These are phyloP conservation scores for Cherax destructor DNA, from an alignment of 1,140 invertebrate species.

Conservation along the genomic window DNA sequence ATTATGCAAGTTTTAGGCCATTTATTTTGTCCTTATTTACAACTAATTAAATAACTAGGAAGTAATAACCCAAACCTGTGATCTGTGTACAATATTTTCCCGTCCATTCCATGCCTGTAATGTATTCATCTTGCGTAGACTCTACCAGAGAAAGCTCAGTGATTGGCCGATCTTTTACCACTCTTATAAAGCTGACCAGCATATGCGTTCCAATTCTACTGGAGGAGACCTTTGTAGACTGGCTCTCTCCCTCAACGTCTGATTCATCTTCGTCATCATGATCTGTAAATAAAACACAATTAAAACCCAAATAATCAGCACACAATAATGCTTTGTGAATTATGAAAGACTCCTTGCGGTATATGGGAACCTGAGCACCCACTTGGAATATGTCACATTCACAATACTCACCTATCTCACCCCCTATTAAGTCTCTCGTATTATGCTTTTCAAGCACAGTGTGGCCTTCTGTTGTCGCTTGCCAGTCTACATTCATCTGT, in stretches of 20 bases:
- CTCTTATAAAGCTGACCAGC: constrained; percentile 82
- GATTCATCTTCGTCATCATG: constrained; percentile 33
- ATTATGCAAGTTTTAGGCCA: not conserved
- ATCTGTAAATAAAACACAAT: not conserved
- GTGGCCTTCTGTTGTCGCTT: too few relatives aligned
- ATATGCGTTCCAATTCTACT: constrained; percentile 76
- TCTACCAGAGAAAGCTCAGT: constrained; percentile 83
- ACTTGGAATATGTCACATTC: too few relatives aligned
- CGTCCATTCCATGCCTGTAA: constrained; percentile 89
- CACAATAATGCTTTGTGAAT: too few relatives aligned
- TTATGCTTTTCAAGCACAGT: too few relatives aligned
- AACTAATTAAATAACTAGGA: not conserved
- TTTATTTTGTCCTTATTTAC: not conserved
- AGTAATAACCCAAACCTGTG: constrained; percentile 76
- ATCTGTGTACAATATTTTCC: constrained; percentile 88
- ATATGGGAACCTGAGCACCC: too few relatives aligned
- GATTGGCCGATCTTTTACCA: constrained; percentile 82
- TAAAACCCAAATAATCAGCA: too few relatives aligned
- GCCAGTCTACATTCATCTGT: too few relatives aligned
- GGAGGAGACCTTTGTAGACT: not conserved
- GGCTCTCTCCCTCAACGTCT: constrained; percentile 33
- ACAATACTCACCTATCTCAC: too few relatives aligned
- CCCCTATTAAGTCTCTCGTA: too few relatives aligned
- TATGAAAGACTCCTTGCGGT: too few relatives aligned
- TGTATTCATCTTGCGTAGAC: constrained; percentile 87